These are phyloP conservation scores for Pseudolycoriella hygida DNA, from an alignment of 2,888 invertebrate genomes.

Conservation along the genomic window DNA sequence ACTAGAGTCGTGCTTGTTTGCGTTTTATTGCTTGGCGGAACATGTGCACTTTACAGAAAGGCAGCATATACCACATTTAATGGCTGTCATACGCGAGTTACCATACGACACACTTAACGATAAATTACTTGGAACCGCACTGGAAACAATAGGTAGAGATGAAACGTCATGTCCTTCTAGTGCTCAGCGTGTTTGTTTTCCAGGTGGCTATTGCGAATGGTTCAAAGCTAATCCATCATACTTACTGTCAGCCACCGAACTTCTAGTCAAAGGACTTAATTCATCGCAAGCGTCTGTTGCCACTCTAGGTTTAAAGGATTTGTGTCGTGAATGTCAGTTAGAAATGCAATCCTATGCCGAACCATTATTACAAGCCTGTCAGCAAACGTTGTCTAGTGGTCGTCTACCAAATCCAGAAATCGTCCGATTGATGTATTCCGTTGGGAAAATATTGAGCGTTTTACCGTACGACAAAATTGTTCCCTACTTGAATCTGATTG, in stretches of 20 bases:
- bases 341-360: slow-evolving; percentile 59
- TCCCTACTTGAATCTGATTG: slow-evolving; percentile 46
- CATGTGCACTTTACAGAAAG: slow-evolving; percentile 39
- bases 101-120: slow-evolving; percentile 41
- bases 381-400: slow-evolving; percentile 37
- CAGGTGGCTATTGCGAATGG: slow-evolving; percentile 69
- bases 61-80: slow-evolving; percentile 37
- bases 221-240: slow-evolving; percentile 51
- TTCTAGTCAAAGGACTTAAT: slow-evolving; percentile 47
- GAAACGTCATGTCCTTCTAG: background rate
- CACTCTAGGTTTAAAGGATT: slow-evolving; percentile 75
- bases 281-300: slow-evolving; percentile 56
- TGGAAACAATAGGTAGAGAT: slow-evolving; percentile 46
- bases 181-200: background rate
- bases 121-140: slow-evolving; percentile 48
- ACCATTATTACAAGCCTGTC: slow-evolving; percentile 54
- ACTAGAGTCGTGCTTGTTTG: slow-evolving; percentile 47
- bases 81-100: slow-evolving; percentile 40
- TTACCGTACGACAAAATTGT: slow-evolving; percentile 44
- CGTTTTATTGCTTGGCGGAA: slow-evolving; percentile 44
- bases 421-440: slow-evolving; percentile 54
- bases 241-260: slow-evolving; percentile 46
- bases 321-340: slow-evolving; percentile 62
- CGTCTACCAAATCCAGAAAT: slow-evolving; percentile 46
- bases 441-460: slow-evolving; percentile 54